phyloP scores from a whole-genome alignment of 2,888 invertebrate genomes.

The Drosophila maculinotata region DNA sequence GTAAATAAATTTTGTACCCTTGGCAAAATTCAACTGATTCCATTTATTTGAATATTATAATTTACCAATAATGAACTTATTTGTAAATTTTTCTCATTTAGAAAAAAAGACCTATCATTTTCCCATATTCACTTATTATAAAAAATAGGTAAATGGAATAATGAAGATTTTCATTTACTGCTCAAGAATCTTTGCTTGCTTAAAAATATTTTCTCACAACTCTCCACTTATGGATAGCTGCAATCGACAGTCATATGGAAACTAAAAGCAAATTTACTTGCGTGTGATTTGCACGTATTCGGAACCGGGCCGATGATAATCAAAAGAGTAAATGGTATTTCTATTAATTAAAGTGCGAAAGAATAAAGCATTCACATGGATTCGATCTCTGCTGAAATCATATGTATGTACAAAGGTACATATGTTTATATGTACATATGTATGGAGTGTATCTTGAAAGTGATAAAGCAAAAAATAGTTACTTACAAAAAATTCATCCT shows the following conservation, averaged over 20 bases:
- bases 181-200: background rate
- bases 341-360: constrained; percentile 21
- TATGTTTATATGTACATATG: constrained; percentile 1
- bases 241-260: background rate
- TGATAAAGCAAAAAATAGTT: constrained; percentile 37
- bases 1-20: too few species aligned
- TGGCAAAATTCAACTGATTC: too few species aligned
- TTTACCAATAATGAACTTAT: too few species aligned
- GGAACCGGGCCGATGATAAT: constrained; percentile 5
- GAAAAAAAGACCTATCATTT: too few species aligned
- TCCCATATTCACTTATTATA: too few species aligned
- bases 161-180: too few species aligned
- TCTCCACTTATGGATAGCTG: background rate
- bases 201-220: background rate
- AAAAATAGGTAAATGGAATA: too few species aligned
- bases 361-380: constrained; percentile 22
- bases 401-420: background rate
- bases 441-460: constrained; percentile 7
- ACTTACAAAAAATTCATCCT: constrained; percentile 85
- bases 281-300: constrained; percentile 4
- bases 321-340: constrained; percentile 14
- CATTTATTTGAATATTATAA: too few species aligned
- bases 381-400: constrained; percentile 2
- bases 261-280: background rate
- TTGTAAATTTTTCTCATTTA: too few species aligned